A percentile compares a stretch with the other conserved stretches of the same genome.
phyloP scores from a whole-genome alignment of 2,113 vertebrate species.

The Microcebus ravelobensis region DNA sequence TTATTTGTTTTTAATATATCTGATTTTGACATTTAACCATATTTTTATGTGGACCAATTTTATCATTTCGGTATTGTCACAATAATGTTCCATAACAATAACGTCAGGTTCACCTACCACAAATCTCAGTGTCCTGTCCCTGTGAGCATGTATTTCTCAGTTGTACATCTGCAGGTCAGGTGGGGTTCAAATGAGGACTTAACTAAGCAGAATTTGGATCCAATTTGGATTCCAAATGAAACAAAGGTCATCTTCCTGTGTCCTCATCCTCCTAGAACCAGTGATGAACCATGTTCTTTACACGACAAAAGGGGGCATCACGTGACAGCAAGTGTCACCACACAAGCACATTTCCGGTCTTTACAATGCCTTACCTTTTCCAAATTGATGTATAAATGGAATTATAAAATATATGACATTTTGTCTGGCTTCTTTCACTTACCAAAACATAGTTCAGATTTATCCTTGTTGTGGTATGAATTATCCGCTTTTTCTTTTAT shows the following conservation, averaged over 20 bases:
- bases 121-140: background rate
- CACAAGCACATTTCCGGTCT: background rate
- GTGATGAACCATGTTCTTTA: background rate
- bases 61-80: background rate
- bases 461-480: background rate
- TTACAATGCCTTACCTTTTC: background rate
- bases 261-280: background rate
- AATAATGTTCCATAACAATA: background rate
- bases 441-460: background rate
- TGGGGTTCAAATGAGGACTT: background rate
- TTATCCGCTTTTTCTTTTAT: background rate
- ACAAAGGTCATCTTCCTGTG: background rate
- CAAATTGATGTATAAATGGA: background rate
- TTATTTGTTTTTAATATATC: background rate
- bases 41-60: background rate
- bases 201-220: background rate
- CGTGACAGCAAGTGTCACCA: fast-evolving
- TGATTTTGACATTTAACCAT: background rate
- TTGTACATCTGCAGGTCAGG: background rate
- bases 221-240: no score
- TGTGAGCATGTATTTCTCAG: background rate
- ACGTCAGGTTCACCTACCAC: background rate
- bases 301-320: fast-evolving
- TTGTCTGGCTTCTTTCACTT: background rate
- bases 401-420: background rate